Base-by-base conservation (phyloP, 2,113 vertebrate species). In the Tragelaphus strepsiceros region DNA sequence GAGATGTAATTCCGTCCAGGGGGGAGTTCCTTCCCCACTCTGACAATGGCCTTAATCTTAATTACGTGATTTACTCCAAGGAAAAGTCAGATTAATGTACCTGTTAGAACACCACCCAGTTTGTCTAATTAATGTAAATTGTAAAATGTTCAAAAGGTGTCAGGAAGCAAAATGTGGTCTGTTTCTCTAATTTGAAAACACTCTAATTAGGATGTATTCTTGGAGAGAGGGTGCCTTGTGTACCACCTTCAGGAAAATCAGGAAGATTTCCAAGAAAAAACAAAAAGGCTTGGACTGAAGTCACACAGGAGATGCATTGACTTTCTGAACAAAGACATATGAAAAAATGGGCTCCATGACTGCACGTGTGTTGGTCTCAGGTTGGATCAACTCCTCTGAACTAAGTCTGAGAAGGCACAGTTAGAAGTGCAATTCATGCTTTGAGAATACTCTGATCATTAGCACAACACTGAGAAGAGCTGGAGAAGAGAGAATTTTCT, bases 11-110 rank as follows among this genome's bases (percentile, higher is more conserved):
- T 92, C 95, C 86, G 91, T 28, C 5, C 46, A 7, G 82, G 74
- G n/a, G 91, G 32, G 49, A 86, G 80, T 88, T 77, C 67, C 80
- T 96, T 93, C 82, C 59, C 83, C 6, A 30, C 82, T 87, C 84
- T 90, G 96, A 97, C 98, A 97, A 88, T 89, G 84, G 90, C 64
- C 92, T 97, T 95, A 94, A 96, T 97, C 97, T 97, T 98, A 94
- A 97, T 98, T 95, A 95, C 4, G 53, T 2, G n/a, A 77, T 64
- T 96, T 49, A 88, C 94, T 82, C 94, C 88, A 26, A 94, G 83
- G 87, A 95, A 94, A 94, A 96, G 92, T 58, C 97, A 96, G 97
- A 97, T 97, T 88, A 97, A 97, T 96, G 90, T 82, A 58, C 90
- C 95, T 93, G 87, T 81, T 96, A 81, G 39, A 93, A 80, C 46